Base-by-base conservation (phyloP, 2,888 invertebrate species). In the Erebia epiphron region DNA sequence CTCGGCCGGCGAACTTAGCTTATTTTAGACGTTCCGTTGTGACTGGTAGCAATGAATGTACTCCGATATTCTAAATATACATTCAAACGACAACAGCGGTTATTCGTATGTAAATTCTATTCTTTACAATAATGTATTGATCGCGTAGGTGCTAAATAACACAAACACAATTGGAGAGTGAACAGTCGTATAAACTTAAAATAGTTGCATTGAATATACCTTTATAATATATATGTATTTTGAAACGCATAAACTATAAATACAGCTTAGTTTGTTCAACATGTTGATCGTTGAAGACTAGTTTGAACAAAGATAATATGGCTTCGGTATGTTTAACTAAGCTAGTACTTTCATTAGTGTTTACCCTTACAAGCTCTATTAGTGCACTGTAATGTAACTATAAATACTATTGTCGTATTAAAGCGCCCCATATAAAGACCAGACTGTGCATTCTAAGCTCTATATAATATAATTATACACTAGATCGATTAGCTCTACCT, bases 1-100 rank as follows among this genome's bases (percentile, higher is more conserved):
- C 72, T 76, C 77, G 79, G 79, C 68, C 75, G 73, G 76, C 79
- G 76, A 75, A 76, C 78, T 77, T 77, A 68, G 74, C 66, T 71
- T 77, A 77, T 77, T 77, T 77, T 70, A 62, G 68, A 69, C 67
- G 68, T 75, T 73, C 70, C 66, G 70, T 68, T 71, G 74, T 72
- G 75, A 65, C 65, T 71, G 67, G 70, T 68, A 72, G 75, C 71
- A 75, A 65, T 69, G 43, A 64, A 54, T 65, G 58, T 68, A 72
- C 69, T 58, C 18, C 60, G 66, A 67, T 70, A 69, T 68, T 72
- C 68, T 73, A 73, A 70, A 70, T 75, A 67, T 76, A 70, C 65
- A 75, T 68, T 65, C 57, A 75, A 72, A 71, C 75, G 70, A 75
- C 75, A 71, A 56, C 57, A 68, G 49, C 68, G 65, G 46, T 57